Evolutionary conservation across 2,797 vertebrate genomes (phyloP), one percentile per base, ranked within the genome.

Genomic region (Pyrocephalus nanus): DNA sequence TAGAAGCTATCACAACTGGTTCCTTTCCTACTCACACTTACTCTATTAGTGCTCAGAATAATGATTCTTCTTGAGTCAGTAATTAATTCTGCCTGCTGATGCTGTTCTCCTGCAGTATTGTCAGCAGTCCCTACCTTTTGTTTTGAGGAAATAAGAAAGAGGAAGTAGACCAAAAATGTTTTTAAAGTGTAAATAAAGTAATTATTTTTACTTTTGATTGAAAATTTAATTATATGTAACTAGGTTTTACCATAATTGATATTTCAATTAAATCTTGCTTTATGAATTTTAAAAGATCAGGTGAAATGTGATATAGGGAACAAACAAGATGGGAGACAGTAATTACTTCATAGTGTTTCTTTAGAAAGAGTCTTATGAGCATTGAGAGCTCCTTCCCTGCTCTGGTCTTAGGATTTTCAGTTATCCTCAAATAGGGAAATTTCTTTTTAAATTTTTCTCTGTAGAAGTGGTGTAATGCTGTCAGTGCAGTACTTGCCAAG

Each of bases 181-280:
- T 76, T 61, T 6, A 55, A 92, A 91, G 86, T 71, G 25, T 83
- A 88, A 91, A 72, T 87, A 86, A 76, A 74, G 14, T 65, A 67
- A 25, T 74, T 84, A 4, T 55, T 91, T 83, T 83, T 80, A 70
- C 34, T 91, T 86, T 38, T 75, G 47, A 78, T 11, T 69, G n/a
- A 69, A 86, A 88, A 88, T 88, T 62, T 43, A 88, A 26, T 93
- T 95, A 81, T 45, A 48, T 40, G 16, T 86, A 55, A 40, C 21
- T 78, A 70, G 36, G 9, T 81, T 86, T 92, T 92, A 51, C 43
- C 12, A 11, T 92, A 90, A 75, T 84, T 83, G 55, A 81, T 70
- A 17, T 78, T 95, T 94, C 80, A 90, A 55, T 95, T 95, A 78
- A 82, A 86, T 81, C 26, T 78, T 92, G 53, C 57, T 84, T 81